Conservation (phyloP, 2,797 vertebrate species). For the Spea hammondii region DNA sequence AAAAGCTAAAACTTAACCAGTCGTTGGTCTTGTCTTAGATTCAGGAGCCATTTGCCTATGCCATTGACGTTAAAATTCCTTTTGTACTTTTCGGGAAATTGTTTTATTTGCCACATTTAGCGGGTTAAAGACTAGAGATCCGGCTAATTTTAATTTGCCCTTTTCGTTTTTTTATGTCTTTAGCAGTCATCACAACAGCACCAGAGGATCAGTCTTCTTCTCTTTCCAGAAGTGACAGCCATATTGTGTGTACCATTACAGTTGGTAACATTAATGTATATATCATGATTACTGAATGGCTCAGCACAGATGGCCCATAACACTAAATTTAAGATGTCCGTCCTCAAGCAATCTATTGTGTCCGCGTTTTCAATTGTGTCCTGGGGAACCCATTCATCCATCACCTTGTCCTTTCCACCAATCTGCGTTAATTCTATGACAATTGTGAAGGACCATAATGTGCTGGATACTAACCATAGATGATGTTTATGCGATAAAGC, state of each 20-base stretch:
- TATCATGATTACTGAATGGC: constrained; percentile 11
- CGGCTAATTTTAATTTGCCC: neutral
- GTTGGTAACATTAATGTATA: neutral
- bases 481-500: constrained; percentile 58
- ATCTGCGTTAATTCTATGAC: constrained; percentile 20
- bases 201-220: neutral
- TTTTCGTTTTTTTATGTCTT: neutral
- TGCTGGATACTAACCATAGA: constrained; percentile 53
- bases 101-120: neutral
- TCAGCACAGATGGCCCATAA: constrained; percentile 26
- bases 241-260: neutral
- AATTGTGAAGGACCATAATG: constrained; percentile 16
- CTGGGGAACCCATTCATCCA: constrained; percentile 27
- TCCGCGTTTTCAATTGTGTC: constrained; percentile 24
- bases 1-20: too few species aligned
- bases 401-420: constrained; percentile 40
- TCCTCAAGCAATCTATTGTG: constrained; percentile 68
- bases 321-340: constrained; percentile 17
- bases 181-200: neutral
- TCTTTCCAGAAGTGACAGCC: neutral
- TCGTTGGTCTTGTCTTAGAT: too few species aligned
- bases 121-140: neutral
- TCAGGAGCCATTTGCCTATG: too few species aligned
- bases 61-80: too few species aligned
- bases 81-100: too few species aligned